These are phyloP conservation scores for Trogon melanurus DNA, from an alignment of 2,113 vertebrate genomes.

Conservation along the genomic window DNA sequence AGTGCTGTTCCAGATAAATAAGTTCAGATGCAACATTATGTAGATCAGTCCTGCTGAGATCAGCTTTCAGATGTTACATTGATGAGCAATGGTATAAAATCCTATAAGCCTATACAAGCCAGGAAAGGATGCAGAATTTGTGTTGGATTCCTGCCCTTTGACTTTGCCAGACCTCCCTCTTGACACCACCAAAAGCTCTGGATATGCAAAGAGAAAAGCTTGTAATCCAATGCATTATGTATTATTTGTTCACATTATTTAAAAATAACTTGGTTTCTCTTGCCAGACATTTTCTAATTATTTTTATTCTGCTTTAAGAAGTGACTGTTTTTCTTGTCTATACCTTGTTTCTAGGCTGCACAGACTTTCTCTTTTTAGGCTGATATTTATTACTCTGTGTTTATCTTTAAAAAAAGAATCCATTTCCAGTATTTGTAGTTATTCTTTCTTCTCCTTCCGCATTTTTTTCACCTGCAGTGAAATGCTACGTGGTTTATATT, in stretches of 20 bases:
- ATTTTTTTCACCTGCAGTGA: constrained; percentile 20
- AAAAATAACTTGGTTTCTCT: constrained; percentile 12
- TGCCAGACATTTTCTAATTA: constrained; percentile 24
- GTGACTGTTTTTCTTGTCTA: constrained; percentile 11
- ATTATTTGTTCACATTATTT: background rate
- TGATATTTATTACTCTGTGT: constrained; percentile 15
- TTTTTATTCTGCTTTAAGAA: constrained; percentile 5
- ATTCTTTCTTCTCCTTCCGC: constrained; percentile 28
- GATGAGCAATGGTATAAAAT: background rate
- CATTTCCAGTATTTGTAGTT: background rate
- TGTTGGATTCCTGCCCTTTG: background rate
- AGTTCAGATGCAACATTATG: background rate
- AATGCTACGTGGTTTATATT: background rate
- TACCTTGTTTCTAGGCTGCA: background rate
- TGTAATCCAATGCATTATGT: background rate
- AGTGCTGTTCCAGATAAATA: background rate
- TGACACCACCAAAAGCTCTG: background rate
- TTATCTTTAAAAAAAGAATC: constrained; percentile 7
- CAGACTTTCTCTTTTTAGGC: background rate
- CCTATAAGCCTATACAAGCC: background rate
- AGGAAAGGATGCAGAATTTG: background rate
- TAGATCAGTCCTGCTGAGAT: background rate
- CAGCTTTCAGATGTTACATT: background rate
- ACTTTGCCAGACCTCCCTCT: background rate
- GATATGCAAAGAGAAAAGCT: background rate